Evolutionary conservation across 2,797 vertebrate species (phyloP).

Genomic region (Champsocephalus esox): DNA sequence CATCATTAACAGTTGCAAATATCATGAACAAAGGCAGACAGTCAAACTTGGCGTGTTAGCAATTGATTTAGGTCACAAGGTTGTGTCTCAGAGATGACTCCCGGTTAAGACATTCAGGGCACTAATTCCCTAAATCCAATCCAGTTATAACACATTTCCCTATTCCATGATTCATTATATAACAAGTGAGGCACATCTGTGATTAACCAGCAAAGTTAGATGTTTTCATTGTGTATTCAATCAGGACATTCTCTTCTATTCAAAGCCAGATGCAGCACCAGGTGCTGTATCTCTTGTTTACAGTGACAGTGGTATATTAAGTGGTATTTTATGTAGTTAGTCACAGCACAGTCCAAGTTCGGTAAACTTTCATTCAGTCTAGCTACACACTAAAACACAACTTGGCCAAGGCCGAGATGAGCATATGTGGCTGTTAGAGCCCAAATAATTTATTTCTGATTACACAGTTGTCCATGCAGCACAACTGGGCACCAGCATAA

Average conservation of each 20-base stretch:
- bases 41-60: neutral
- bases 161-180: neutral
- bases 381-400: conserved; percentile 36
- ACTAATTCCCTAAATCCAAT: conserved; percentile 23
- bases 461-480: conserved; percentile 8
- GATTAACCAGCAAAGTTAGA: conserved; percentile 1
- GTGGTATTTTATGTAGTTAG: conserved; percentile 20
- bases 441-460: conserved; percentile 23
- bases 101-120: neutral
- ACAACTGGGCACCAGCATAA: neutral
- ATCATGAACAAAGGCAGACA: neutral
- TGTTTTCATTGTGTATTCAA: neutral
- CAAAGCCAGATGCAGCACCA: conserved; percentile 51
- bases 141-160: neutral
- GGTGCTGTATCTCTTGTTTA: conserved; percentile 74
- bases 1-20: neutral
- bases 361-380: conserved; percentile 61
- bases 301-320: conserved; percentile 46
- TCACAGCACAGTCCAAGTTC: conserved; percentile 45
- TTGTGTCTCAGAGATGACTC: neutral
- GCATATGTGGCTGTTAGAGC: conserved; percentile 27
- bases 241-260: conserved; percentile 6
- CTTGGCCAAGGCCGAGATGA: conserved; percentile 57
- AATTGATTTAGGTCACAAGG: conserved; percentile 7
- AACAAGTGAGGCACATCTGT: neutral